Percentiles rank a stretch among this genome's conserved stretches.
These are phyloP conservation scores for Epizoanthus scotinus DNA, from an alignment of 92 coral and sea anemone species.

Conservation along the genomic window DNA sequence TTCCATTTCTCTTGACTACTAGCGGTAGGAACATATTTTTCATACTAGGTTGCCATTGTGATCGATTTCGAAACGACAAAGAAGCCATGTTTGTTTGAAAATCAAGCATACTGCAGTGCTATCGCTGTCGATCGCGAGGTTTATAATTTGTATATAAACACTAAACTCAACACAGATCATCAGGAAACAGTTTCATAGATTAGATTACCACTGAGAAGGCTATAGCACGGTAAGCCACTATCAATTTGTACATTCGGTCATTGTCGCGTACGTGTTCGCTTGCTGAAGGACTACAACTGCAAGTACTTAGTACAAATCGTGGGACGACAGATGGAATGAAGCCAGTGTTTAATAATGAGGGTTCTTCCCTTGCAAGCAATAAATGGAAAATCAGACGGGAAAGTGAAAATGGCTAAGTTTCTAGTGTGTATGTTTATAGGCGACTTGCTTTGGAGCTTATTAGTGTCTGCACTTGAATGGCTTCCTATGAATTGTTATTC, in stretches of 20 bases:
- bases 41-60: background rate
- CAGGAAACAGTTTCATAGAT: background rate
- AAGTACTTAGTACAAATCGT: too few relatives aligned
- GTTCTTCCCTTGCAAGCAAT: background rate
- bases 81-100: slow-evolving; percentile 9
- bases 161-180: background rate
- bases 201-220: too few relatives aligned
- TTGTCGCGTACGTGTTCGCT: too few relatives aligned
- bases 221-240: background rate
- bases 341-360: background rate
- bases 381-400: background rate
- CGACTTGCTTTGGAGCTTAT: background rate
- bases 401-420: too few relatives aligned
- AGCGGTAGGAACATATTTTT: background rate
- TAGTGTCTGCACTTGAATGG: slow-evolving; percentile 22
- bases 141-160: background rate
- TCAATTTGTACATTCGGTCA: background rate
- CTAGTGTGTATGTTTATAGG: too few relatives aligned
- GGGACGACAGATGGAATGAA: too few relatives aligned
- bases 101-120: background rate
- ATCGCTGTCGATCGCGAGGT: slow-evolving; percentile 5
- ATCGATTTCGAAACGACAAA: background rate
- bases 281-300: too few relatives aligned
- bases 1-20: background rate
- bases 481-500: background rate